Percentiles rank a stretch among this genome's conserved stretches.
phyloP scores from a whole-genome alignment of 2,888 invertebrate genomes.

The Cotesia congregata region DNA sequence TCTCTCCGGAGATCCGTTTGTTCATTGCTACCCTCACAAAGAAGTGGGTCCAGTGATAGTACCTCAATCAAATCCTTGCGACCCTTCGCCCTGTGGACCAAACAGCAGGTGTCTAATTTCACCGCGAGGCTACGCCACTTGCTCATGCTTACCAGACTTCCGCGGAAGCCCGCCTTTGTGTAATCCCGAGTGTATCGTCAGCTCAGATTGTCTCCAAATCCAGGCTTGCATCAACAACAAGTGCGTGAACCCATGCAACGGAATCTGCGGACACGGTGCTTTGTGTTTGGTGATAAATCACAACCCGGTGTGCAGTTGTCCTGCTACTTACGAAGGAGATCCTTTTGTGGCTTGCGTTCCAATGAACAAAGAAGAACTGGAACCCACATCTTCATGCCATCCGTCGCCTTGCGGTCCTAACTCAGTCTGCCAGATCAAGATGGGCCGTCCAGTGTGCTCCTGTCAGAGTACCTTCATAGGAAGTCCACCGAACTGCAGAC shows the following conservation, averaged over 20 bases:
- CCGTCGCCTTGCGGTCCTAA: constrained; percentile 81
- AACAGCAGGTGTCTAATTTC: constrained; percentile 86
- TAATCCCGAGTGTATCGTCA: constrained; percentile 87
- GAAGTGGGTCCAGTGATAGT: constrained; percentile 50
- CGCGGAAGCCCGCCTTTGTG: constrained; percentile 86
- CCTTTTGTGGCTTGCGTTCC: constrained; percentile 80
- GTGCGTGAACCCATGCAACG: constrained; percentile 87
- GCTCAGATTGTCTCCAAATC: constrained; percentile 84
- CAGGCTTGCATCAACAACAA: constrained; percentile 85
- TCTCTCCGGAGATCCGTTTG: constrained; percentile 77
- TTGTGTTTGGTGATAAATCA: constrained; percentile 86
- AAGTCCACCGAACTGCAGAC: constrained; percentile 84
- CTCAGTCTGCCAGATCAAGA: constrained; percentile 86
- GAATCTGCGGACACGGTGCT: constrained; percentile 84
- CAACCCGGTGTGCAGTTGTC: constrained; percentile 88
- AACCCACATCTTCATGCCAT: constrained; percentile 67
- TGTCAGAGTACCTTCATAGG: constrained; percentile 85
- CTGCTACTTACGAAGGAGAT: constrained; percentile 82
- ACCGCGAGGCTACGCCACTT: constrained; percentile 65
- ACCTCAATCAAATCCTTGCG: constrained; percentile 73
- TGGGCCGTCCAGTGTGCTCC: constrained; percentile 84
- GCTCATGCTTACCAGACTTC: constrained; percentile 84
- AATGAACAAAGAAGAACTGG: constrained; percentile 24
- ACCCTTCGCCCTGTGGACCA: constrained; percentile 79
- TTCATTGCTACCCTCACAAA: constrained; percentile 75